phyloP scores from a whole-genome alignment of 2,113 vertebrate genomes.

The Argyrosomus japonicus region DNA sequence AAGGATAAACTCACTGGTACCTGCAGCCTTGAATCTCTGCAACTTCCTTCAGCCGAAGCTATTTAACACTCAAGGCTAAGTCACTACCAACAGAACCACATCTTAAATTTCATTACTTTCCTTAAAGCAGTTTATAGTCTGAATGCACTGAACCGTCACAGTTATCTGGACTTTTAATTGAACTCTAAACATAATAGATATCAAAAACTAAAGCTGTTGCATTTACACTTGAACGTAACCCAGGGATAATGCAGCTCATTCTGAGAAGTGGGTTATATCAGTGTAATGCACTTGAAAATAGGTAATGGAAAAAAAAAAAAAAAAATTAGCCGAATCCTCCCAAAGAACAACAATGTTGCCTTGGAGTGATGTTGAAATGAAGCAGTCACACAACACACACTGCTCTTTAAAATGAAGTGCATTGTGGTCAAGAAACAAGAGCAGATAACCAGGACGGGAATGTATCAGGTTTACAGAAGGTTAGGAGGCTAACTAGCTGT shows the following conservation, averaged over 20 bases:
- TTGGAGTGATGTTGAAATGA: not conserved
- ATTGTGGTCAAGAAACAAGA: not conserved
- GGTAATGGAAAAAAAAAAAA: not conserved
- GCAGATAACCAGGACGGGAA: not conserved
- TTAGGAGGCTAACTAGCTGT: conserved; percentile 10
- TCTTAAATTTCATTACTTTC: conserved; percentile 39
- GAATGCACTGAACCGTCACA: not conserved
- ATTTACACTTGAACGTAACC: not conserved
- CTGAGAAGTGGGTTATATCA: not conserved
- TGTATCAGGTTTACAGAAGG: not conserved
- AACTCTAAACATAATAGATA: not conserved
- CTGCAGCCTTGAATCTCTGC: conserved; percentile 25
- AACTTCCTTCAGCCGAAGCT: conserved; percentile 24
- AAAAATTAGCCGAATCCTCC: not conserved
- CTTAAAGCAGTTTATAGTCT: conserved; percentile 21
- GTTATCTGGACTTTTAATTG: not conserved
- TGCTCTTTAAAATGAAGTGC: too few species aligned
- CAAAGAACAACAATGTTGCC: not conserved
- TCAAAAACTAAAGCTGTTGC: not conserved
- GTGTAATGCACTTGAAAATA: not conserved
- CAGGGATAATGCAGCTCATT: not conserved
- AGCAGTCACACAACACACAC: not conserved
- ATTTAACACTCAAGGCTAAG: conserved; percentile 56
- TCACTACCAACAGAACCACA: not conserved
- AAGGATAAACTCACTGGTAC: conserved; percentile 46